Evolutionary conservation across 2,797 vertebrate genomes (phyloP).

Genomic region (Pteropus rufus): DNA sequence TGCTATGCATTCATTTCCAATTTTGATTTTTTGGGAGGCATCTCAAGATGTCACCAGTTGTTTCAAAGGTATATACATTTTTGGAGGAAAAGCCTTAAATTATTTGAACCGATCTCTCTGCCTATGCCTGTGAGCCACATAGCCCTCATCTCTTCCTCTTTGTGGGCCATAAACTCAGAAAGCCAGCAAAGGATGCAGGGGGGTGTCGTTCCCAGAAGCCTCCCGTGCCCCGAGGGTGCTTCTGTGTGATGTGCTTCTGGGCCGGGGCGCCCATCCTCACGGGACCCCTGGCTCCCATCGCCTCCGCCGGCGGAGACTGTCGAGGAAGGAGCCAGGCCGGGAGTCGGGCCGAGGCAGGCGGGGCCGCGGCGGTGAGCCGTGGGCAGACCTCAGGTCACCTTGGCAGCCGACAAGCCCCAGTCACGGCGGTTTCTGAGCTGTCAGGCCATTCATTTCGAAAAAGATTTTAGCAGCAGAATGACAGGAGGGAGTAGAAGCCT

Average conservation of each 20-base stretch:
- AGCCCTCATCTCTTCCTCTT: neutral
- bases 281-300: no score
- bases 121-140: neutral
- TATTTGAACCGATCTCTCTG: neutral
- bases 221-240: neutral
- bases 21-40: neutral
- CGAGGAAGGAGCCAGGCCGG: neutral
- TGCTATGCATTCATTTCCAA: no score
- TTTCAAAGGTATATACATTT: neutral
- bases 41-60: neutral
- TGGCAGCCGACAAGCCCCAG: no score
- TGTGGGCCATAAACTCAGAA: neutral
- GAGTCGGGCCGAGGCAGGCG: neutral
- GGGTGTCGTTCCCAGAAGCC: neutral
- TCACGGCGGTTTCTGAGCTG: neutral
- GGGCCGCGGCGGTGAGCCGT: fast-evolving
- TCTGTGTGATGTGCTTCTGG: no score
- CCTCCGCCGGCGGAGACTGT: neutral
- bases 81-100: neutral
- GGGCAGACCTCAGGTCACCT: neutral
- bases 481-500: neutral
- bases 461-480: neutral
- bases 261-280: no score
- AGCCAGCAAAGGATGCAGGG: no score
- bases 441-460: neutral